Conservation (phyloP, 2,113 vertebrate species). For the Dryoscopus gambensis region DNA sequence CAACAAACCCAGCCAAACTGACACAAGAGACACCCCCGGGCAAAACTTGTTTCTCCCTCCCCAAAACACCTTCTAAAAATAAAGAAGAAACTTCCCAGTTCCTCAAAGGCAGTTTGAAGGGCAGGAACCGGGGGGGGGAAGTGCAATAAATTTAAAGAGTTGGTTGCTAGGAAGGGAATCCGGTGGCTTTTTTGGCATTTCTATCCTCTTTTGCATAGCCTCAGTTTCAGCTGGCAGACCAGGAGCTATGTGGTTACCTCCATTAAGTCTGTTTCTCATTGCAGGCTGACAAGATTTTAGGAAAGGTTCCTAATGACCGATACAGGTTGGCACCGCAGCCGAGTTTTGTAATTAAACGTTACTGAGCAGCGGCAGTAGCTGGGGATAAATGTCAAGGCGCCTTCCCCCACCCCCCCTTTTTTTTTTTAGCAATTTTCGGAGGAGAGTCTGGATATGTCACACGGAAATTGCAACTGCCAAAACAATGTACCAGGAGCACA, state of each 20-base stretch:
- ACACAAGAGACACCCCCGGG: background rate
- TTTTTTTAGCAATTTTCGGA: background rate
- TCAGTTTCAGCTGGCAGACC: slow-evolving; percentile 48
- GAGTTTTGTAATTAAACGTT: slow-evolving; percentile 41
- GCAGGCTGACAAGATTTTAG: slow-evolving; percentile 3
- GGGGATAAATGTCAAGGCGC: background rate
- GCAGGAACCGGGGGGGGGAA: background rate
- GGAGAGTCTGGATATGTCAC: background rate
- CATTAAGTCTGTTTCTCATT: slow-evolving; percentile 19
- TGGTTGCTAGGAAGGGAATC: slow-evolving; percentile 12
- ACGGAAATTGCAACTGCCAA: slow-evolving; percentile 16
- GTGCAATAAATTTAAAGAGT: background rate
- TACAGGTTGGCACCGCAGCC: background rate
- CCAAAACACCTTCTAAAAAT: background rate
- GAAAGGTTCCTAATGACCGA: background rate
- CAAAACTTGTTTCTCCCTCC: background rate
- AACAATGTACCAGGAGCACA: background rate
- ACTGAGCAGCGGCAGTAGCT: background rate
- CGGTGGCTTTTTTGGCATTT: background rate
- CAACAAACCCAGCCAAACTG: background rate
- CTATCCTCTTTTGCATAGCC: slow-evolving; percentile 3
- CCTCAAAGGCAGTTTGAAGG: background rate
- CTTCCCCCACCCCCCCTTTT: too few species aligned
- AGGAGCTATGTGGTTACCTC: background rate
- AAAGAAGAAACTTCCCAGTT: background rate